Evolutionary conservation across 2,113 vertebrate species (phyloP).

Genomic region (Phycodurus eques): DNA sequence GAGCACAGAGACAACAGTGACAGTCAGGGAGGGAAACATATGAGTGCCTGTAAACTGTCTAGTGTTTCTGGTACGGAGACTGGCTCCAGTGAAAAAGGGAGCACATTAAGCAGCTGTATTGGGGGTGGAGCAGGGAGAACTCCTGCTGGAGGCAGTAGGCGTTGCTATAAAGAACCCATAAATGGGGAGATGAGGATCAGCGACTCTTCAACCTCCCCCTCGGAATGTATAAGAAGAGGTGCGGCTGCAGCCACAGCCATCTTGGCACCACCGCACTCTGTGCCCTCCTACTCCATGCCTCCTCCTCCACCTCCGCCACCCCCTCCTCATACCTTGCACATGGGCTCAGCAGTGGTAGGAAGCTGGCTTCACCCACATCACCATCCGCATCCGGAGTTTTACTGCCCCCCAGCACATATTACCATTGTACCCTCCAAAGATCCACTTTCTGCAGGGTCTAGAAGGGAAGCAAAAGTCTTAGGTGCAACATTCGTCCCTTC

Average conservation of each 20-base stretch:
- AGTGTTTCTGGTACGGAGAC: constrained; percentile 58
- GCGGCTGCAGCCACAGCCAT: constrained; percentile 68
- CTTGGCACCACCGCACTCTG: constrained; percentile 71
- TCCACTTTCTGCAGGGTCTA: constrained; percentile 63
- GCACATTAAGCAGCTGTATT: constrained; percentile 48
- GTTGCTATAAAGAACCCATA: constrained; percentile 67
- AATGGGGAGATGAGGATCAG: constrained; percentile 78
- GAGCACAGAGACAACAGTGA: constrained; percentile 78
- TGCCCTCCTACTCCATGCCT: constrained; percentile 84
- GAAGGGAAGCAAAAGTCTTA: constrained; percentile 78
- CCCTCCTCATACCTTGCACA: constrained; percentile 71
- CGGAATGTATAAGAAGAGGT: constrained; percentile 85
- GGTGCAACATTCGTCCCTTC: constrained; percentile 90
- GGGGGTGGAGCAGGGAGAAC: constrained; percentile 42
- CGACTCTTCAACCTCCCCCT: constrained; percentile 72
- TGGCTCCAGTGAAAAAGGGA: constrained; percentile 57
- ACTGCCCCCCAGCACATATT: constrained; percentile 79
- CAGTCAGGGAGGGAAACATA: constrained; percentile 73
- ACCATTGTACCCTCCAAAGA: constrained; percentile 79
- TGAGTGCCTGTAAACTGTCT: constrained; percentile 81
- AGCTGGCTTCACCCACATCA: constrained; percentile 78
- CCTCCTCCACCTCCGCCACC: constrained; percentile 73
- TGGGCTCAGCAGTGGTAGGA: constrained; percentile 77
- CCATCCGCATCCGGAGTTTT: constrained; percentile 80
- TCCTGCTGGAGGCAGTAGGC: constrained; percentile 62